These are phyloP conservation scores for Cordilura impudica DNA, from an alignment of 2,888 invertebrate species.

Conservation along the genomic window DNA sequence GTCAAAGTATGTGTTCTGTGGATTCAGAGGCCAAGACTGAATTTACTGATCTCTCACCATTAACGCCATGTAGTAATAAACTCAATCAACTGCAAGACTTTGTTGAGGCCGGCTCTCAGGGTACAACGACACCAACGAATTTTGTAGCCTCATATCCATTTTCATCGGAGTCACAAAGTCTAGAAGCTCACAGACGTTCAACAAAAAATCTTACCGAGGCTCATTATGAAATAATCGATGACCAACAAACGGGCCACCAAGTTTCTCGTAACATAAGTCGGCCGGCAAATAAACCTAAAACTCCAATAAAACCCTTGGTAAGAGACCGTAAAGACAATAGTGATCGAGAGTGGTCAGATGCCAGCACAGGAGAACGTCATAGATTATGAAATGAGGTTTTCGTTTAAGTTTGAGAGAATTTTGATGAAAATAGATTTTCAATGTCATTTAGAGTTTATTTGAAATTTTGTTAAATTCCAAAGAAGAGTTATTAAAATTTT, in stretches of 20 bases:
- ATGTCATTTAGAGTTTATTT: no score
- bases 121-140: slow-evolving; percentile 65
- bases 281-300: slow-evolving; percentile 50
- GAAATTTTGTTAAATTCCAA: no score
- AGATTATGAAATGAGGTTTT: slow-evolving; percentile 78
- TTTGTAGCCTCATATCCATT: slow-evolving; percentile 77
- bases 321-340: slow-evolving; percentile 69
- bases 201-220: slow-evolving; percentile 81
- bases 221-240: slow-evolving; percentile 81
- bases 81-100: slow-evolving; percentile 66
- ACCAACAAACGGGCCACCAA: slow-evolving; percentile 57
- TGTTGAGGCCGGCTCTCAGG: slow-evolving; percentile 39
- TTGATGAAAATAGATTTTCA: no score
- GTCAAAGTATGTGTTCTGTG: slow-evolving; percentile 77
- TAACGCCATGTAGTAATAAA: slow-evolving; percentile 74
- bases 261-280: slow-evolving; percentile 49
- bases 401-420: slow-evolving; percentile 68
- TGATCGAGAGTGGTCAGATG: slow-evolving; percentile 73
- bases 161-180: slow-evolving; percentile 77
- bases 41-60: slow-evolving; percentile 77
- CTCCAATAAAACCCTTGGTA: slow-evolving; percentile 45
- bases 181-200: slow-evolving; percentile 77
- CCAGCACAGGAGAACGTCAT: slow-evolving; percentile 62
- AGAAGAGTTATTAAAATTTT: no score
- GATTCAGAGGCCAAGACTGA: slow-evolving; percentile 78